Evolutionary conservation across 2,888 invertebrate genomes (phyloP).

Genomic region (Harpalus rufipes): DNA sequence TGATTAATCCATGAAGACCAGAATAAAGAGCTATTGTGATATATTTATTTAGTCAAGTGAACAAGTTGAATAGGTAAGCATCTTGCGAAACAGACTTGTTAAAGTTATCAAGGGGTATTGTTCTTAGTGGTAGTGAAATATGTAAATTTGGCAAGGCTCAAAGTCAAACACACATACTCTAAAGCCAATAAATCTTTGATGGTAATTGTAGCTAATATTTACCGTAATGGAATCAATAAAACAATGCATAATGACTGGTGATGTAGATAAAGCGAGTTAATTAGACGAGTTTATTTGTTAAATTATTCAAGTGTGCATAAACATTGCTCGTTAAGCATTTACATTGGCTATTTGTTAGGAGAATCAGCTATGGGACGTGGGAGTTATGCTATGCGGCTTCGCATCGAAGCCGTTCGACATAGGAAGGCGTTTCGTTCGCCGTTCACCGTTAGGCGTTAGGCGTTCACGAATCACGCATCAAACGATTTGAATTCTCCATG

Average conservation of each 20-base stretch:
- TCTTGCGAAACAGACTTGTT: background rate
- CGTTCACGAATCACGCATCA: background rate
- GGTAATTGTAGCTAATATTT: background rate
- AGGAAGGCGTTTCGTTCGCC: background rate
- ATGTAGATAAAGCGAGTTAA: slow-evolving; percentile 11
- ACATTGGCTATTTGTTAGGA: slow-evolving; percentile 1
- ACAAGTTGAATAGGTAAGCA: no score
- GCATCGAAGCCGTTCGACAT: background rate
- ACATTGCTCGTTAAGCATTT: slow-evolving; percentile 18
- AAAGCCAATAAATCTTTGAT: background rate
- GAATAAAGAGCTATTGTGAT: no score
- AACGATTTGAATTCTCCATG: slow-evolving; percentile 12
- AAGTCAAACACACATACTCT: background rate
- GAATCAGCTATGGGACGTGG: background rate
- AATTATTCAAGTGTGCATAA: slow-evolving; percentile 31
- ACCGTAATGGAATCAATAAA: slow-evolving; percentile 2
- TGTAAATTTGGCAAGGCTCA: background rate
- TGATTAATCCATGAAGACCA: no score
- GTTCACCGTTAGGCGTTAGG: background rate
- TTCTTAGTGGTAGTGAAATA: background rate
- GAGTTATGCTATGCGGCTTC: background rate
- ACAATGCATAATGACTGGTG: background rate
- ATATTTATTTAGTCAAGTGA: no score
- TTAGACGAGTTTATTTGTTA: slow-evolving; percentile 30
- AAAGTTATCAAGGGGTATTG: background rate